phyloP scores from a whole-genome alignment of 2,113 vertebrate species.

The Zosterops lateralis region DNA sequence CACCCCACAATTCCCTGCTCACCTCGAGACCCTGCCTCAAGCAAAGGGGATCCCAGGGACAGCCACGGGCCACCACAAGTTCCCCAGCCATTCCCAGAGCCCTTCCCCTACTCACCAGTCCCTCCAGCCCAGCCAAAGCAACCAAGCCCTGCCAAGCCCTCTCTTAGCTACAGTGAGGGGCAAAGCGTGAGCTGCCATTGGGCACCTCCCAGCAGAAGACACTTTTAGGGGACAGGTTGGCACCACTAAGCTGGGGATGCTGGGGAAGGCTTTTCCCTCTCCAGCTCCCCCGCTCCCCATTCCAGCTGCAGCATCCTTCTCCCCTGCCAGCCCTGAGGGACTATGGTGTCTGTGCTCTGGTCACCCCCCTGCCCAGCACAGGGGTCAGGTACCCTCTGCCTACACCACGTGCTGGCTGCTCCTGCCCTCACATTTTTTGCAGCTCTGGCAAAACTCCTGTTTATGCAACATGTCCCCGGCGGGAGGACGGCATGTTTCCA shows the following conservation, averaged over 20 bases:
- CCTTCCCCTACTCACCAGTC: neutral
- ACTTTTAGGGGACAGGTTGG: neutral
- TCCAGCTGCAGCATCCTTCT: neutral
- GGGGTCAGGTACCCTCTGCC: neutral
- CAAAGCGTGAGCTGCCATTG: neutral
- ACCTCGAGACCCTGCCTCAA: accelerated
- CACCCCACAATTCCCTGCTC: neutral
- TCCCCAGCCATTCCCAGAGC: neutral
- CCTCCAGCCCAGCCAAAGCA: neutral
- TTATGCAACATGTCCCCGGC: slow-evolving; percentile 43
- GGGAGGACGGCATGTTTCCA: slow-evolving; percentile 52
- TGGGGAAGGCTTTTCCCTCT: neutral
- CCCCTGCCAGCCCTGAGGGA: neutral
- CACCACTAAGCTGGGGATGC: accelerated
- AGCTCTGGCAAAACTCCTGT: slow-evolving; percentile 40
- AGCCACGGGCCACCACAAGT: neutral
- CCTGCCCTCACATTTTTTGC: slow-evolving; percentile 1
- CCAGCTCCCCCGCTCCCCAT: neutral
- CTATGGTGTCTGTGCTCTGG: accelerated
- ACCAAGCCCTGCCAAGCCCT: neutral
- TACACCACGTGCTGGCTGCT: neutral
- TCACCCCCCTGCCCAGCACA: neutral
- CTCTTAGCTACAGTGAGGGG: neutral
- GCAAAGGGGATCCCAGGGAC: neutral
- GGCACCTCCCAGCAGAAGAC: neutral